Percentiles rank a stretch among this genome's conserved stretches.
Evolutionary conservation across 2,113 vertebrate genomes (phyloP).

Genomic region (Tetrax tetrax): DNA sequence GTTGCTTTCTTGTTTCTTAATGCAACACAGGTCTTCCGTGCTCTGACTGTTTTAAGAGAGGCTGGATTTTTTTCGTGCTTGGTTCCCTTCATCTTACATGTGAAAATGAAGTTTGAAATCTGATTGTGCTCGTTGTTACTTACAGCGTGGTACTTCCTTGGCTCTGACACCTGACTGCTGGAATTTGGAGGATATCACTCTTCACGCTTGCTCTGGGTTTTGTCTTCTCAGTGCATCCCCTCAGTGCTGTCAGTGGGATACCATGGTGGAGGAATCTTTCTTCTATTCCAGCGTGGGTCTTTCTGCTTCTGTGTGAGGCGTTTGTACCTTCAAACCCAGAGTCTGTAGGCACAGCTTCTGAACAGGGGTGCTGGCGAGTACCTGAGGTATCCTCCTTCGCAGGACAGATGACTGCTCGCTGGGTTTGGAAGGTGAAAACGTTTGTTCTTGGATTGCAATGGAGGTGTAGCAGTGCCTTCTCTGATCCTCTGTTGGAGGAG

Average conservation of each 20-base stretch:
- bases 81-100: not conserved
- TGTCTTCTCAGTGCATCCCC: not conserved
- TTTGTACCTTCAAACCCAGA: not conserved
- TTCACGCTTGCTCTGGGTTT: not conserved
- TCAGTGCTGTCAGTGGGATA: fast-evolving
- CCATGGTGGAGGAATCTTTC: not conserved
- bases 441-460: not conserved
- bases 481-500: not conserved
- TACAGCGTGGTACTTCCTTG: not conserved
- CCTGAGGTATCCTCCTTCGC: not conserved
- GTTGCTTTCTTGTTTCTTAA: not conserved
- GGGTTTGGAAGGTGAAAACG: not conserved
- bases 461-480: not conserved
- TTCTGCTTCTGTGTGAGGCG: not conserved
- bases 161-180: not conserved
- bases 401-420: not conserved
- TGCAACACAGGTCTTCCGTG: not conserved
- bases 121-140: not conserved
- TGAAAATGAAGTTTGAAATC: not conserved
- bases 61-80: not conserved
- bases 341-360: not conserved
- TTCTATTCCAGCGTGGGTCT: not conserved
- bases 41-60: not conserved
- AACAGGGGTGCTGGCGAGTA: not conserved
- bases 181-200: not conserved